Base-by-base conservation (phyloP, 2,113 vertebrate genomes). In the Eulemur macaco region DNA sequence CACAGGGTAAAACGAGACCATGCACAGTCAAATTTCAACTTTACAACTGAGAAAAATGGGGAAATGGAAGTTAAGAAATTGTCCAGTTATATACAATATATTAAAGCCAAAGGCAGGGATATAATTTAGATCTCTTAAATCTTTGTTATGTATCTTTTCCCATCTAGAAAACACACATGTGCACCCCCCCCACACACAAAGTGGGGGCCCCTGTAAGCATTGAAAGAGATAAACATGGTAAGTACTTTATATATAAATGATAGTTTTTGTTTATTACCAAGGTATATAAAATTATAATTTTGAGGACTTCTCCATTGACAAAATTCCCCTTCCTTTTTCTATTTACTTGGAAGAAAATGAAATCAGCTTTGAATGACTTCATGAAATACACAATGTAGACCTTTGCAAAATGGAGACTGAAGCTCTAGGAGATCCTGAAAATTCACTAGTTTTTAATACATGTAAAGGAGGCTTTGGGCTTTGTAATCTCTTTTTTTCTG, bases 311-410 rank as follows among this genome's bases (percentile, higher is more conserved):
- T 78, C 82, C 7, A 60, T 89, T 6, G 86, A 13, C 29, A 88
- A 91, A 89, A 64, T 85, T 68, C 1, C 9, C 2, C 5, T 21
- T 25, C 13, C 9, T 25, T 21, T 45, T 80, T 92, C 89, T 56
- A 45, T 29, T 7, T 71, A 86, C 58, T 63, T 95, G 31, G n/a
- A 92, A 89, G 81, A 58, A 91, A 81, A 42, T 63, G 87, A 81
- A 84, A 63, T 86, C 58, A 93, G 8, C 13, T 86, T 89, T 68
- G 47, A 89, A 94, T 1, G 4, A 39, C 23, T 56, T 34, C 6
- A n/a, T 77, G 6, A 83, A 78, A 84, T 47, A 86, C 37, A 91
- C 29, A 77, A 52, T 8, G 21, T 1, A 82, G 34, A 94, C 5
- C 1, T 86, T 77, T 95, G 42, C 42, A 58, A 78, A 31, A 50